Percentiles rank a stretch among this genome's conserved stretches.
Conservation (phyloP, 2,888 invertebrate genomes). For the Gymnocheta viridis region DNA sequence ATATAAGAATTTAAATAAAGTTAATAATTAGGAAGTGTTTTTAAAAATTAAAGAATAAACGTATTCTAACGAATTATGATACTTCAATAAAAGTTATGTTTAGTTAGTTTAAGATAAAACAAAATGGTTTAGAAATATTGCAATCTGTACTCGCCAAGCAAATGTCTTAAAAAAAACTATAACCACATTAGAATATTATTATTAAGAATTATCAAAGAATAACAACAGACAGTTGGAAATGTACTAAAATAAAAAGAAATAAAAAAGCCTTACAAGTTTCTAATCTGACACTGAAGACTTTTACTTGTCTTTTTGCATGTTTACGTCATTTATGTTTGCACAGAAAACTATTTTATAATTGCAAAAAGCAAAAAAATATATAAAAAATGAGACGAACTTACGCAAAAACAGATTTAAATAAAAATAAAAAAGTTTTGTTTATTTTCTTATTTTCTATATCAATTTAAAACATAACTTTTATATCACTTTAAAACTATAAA, state of each 20-base stretch:
- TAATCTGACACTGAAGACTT: conserved; percentile 68
- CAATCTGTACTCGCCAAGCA: conserved; percentile 38
- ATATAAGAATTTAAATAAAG: conserved; percentile 33
- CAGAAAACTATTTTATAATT: conserved; percentile 44
- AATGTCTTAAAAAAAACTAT: conserved; percentile 50
- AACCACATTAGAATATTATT: conserved; percentile 53
- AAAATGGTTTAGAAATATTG: conserved; percentile 1
- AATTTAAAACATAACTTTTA: conserved; percentile 56
- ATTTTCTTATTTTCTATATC: background rate
- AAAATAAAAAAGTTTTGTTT: background rate
- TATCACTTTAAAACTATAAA: conserved; percentile 17
- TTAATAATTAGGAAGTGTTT: conserved; percentile 15
- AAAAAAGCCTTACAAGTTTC: conserved; percentile 67
- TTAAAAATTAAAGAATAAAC: background rate
- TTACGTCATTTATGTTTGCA: conserved; percentile 55
- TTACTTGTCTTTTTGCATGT: conserved; percentile 41
- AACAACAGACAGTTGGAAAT: conserved; percentile 30
- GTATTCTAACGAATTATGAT: conserved; percentile 23
- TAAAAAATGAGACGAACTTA: conserved; percentile 37
- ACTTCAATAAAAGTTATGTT: conserved; percentile 62
- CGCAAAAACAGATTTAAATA: conserved; percentile 29
- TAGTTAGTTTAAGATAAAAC: conserved; percentile 3
- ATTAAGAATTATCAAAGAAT: conserved; percentile 46
- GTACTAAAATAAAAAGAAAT: conserved; percentile 10
- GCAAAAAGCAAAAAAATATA: conserved; percentile 15